Conservation (phyloP, 2,888 invertebrate species). For the Ectemnius cavifrons region DNA sequence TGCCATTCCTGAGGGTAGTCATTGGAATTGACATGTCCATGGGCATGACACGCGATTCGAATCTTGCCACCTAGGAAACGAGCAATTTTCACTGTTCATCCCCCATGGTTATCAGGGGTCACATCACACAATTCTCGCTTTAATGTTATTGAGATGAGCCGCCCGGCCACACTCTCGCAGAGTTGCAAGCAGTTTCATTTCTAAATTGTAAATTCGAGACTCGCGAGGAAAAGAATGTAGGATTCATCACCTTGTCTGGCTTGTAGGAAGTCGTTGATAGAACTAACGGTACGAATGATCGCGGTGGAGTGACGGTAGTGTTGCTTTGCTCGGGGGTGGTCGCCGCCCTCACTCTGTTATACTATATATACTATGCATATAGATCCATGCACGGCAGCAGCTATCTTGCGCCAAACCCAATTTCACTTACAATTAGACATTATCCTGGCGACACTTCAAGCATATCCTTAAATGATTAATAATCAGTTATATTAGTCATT, state of each 20-base stretch:
- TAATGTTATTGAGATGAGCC: no score
- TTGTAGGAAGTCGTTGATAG: conserved; percentile 37
- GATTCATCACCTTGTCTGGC: conserved; percentile 50
- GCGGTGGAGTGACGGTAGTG: conserved; percentile 35
- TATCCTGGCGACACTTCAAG: no score
- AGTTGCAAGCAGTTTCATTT: no score
- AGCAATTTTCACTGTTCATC: no score
- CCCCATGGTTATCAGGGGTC: neutral
- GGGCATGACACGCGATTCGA: conserved; percentile 65
- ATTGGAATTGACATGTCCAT: conserved; percentile 69
- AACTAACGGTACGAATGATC: conserved; percentile 43
- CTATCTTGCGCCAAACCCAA: neutral
- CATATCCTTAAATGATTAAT: no score
- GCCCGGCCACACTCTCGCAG: no score
- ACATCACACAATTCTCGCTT: neutral
- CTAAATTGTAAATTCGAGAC: neutral
- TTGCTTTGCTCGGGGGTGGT: conserved; percentile 50
- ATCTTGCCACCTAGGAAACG: conserved; percentile 66
- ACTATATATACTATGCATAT: no score
- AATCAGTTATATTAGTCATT: no score
- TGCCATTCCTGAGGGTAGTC: conserved; percentile 69
- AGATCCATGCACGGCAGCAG: neutral
- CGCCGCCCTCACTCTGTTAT: conserved; percentile 48
- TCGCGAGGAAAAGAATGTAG: neutral
- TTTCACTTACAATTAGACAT: no score